Base-by-base conservation (phyloP, 2,888 invertebrate genomes). In the Lochmaea capreae region DNA sequence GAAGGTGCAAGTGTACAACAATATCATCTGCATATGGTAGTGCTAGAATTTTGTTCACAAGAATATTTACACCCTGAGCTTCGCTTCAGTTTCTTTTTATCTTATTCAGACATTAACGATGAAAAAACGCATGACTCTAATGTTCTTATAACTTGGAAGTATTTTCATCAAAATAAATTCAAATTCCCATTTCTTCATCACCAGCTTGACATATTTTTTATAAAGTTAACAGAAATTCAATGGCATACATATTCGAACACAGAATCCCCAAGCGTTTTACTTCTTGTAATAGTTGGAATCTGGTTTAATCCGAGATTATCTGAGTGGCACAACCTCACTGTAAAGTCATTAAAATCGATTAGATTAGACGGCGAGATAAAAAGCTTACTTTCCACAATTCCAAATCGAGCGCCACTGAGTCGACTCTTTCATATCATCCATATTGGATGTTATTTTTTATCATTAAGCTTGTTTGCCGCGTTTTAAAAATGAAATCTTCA, bases 241-340 rank as follows among this genome's bases (percentile, higher is more conserved):
- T 12, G 11, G 12, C 12, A 12, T 46, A 46, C 46, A 46, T 12
- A 43, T 61, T 72, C 63, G n/a, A 52, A 72, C 61, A 76, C 73
- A 75, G 76, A 79, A 80, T 79, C 78, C 78, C 65, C 73, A 71
- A 77, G 74, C 78, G 73, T 80, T 77, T 78, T 79, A 78, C 78
- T 79, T 79, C 76, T 77, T 80, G 79, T 81, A 81, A 79, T 81
- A 77, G 81, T 78, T 79, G 79, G 78, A 81, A 80, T 81, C 77
- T 80, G 77, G 72, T 77, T 77, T 81, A 79, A 81, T 77, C 79
- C 78, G n/a, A 78, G 81, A 81, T 81, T 79, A 81, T 80, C 77
- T 77, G 76, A 77, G 77, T 76, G 74, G 80, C 79, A 78, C 79
- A 80, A 76, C 77, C 76, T 75, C 76, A 63, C 70, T 69, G 71